Conservation (phyloP, 2,797 vertebrate species). For the Rhadinocentrus ornatus region DNA sequence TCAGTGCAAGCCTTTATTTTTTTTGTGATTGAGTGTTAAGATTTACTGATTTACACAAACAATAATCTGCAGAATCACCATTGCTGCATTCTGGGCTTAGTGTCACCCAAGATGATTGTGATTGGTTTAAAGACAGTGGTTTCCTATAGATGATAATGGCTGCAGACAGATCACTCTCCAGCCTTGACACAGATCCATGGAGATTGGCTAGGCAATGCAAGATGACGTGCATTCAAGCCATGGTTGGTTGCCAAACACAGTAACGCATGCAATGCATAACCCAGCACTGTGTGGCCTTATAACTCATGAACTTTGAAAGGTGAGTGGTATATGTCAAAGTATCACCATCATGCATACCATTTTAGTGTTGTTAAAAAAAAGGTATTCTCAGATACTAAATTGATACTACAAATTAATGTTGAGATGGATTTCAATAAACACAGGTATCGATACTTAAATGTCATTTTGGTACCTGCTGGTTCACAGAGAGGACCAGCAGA, state of each 20-base stretch:
- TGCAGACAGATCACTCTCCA: neutral
- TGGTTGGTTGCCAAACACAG: neutral
- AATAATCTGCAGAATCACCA: neutral
- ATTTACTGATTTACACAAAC: neutral
- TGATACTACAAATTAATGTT: too few relatives aligned
- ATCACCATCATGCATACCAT: neutral
- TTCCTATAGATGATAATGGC: neutral
- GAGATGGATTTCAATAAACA: too few relatives aligned
- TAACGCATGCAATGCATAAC: slow-evolving; percentile 1
- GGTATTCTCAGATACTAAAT: too few relatives aligned
- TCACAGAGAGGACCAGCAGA: too few relatives aligned
- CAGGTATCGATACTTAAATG: too few relatives aligned
- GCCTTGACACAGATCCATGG: neutral
- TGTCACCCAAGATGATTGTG: neutral
- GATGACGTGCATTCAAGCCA: slow-evolving; percentile 1
- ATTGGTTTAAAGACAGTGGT: neutral
- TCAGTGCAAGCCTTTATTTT: neutral
- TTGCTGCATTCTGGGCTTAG: neutral
- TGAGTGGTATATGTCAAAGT: neutral
- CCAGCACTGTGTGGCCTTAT: neutral
- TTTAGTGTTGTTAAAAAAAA: too few relatives aligned
- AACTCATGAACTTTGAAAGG: neutral
- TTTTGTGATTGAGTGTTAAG: neutral
- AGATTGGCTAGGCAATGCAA: neutral
- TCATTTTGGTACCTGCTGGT: too few relatives aligned